Percentiles rank a stretch among this genome's conserved stretches.
phyloP scores from a whole-genome alignment of 2,888 invertebrate species.

The Calameuta idolon region DNA sequence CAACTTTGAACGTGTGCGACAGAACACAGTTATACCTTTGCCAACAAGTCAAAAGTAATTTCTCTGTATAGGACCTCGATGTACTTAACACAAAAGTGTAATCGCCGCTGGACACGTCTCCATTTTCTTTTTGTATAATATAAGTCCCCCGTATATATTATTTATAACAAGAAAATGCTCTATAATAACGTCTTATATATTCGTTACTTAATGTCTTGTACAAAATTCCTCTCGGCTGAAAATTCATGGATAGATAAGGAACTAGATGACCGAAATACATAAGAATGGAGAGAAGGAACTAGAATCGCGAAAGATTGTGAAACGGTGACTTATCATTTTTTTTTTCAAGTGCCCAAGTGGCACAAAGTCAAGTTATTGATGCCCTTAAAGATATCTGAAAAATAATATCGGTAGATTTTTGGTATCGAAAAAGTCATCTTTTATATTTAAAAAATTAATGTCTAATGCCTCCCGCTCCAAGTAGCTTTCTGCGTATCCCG shows the following conservation, averaged over 20 bases:
- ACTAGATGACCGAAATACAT: conserved; percentile 4
- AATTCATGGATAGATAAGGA: conserved; percentile 19
- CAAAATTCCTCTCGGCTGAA: conserved; percentile 36
- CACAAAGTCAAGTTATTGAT: no score
- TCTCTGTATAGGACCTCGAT: conserved; percentile 17
- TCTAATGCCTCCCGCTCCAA: no score
- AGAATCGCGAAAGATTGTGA: conserved; percentile 21
- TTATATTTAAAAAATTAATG: no score
- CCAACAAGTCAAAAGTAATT: no score
- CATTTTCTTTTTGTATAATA: conserved; percentile 43
- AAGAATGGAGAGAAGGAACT: conserved; percentile 14
- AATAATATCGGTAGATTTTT: no score
- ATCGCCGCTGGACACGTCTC: conserved; percentile 21
- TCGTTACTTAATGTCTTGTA: conserved; percentile 48
- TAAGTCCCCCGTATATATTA: conserved; percentile 29
- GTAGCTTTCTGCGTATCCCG: no score
- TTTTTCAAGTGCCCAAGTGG: conserved; percentile 9
- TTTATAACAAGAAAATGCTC: conserved; percentile 41
- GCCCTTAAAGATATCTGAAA: no score
- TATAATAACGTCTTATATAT: conserved; percentile 31
- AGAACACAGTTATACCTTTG: no score
- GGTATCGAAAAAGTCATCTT: no score
- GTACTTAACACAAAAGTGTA: conserved; percentile 39
- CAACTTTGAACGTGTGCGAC: no score
- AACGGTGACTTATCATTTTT: conserved; percentile 24